Conservation (phyloP, 2,797 vertebrate genomes). For the Enteromius radiatus region DNA sequence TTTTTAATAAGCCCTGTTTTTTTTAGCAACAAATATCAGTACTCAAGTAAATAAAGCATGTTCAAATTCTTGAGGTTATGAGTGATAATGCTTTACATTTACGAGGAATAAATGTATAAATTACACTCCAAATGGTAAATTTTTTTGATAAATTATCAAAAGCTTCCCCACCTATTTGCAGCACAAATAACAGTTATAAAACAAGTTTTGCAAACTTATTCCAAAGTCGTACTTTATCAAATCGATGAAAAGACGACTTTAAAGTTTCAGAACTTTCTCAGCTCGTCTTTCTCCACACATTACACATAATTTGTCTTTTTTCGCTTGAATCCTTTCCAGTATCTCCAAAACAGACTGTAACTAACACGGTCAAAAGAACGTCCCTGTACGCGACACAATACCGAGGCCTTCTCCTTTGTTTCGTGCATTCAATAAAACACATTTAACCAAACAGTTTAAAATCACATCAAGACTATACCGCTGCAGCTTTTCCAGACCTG, state of each 20-base stretch:
- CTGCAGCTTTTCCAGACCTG: slow-evolving; percentile 24
- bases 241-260: background rate
- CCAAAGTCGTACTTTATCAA: background rate
- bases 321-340: background rate
- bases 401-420: slow-evolving; percentile 34
- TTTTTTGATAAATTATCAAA: slow-evolving; percentile 6
- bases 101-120: no score
- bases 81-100: slow-evolving; percentile 3
- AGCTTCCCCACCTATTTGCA: background rate
- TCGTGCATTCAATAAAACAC: slow-evolving; percentile 14
- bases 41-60: background rate
- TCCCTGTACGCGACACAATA: background rate
- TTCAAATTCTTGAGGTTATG: background rate
- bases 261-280: background rate
- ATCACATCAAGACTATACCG: slow-evolving; percentile 16
- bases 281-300: background rate
- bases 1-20: background rate
- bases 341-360: slow-evolving; percentile 32
- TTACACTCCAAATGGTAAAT: no score
- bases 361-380: slow-evolving; percentile 27
- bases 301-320: slow-evolving; percentile 15
- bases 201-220: background rate
- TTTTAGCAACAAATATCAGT: slow-evolving; percentile 15
- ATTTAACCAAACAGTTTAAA: slow-evolving; percentile 34
- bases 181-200: background rate